phyloP scores from a whole-genome alignment of 2,113 vertebrate species.

The Alces alces region DNA sequence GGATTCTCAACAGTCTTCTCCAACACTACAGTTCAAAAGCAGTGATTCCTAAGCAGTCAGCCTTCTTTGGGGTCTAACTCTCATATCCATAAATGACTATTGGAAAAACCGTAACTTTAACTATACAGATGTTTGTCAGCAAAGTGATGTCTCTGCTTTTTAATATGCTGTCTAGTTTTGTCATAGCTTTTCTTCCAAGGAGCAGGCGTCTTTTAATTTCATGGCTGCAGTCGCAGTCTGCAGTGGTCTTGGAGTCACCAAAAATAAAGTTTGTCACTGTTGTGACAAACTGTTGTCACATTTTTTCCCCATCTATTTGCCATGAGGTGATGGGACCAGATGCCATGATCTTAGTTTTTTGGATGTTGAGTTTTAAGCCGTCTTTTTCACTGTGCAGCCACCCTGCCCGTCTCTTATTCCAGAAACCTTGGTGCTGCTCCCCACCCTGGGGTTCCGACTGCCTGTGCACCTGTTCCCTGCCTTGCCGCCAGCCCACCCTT shows the following conservation, averaged over 20 bases:
- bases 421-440: neutral
- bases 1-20: neutral
- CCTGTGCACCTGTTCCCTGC: neutral
- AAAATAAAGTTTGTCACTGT: neutral
- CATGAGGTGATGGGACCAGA: neutral
- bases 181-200: neutral
- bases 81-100: neutral
- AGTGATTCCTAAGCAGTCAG: neutral
- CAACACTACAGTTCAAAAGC: neutral
- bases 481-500: neutral
- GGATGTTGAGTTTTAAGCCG: neutral
- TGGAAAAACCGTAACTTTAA: neutral
- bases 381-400: neutral
- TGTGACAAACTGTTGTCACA: too few species aligned
- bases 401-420: neutral
- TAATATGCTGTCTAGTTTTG: neutral
- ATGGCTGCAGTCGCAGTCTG: neutral
- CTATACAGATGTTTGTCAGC: neutral
- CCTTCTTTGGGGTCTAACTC: neutral
- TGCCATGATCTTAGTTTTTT: neutral
- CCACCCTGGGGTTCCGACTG: neutral
- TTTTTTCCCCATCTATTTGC: neutral
- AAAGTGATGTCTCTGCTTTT: neutral
- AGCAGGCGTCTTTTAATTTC: neutral
- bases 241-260: neutral